Conservation (phyloP, 2,888 invertebrate species). For the Yponomeuta evonymella region DNA sequence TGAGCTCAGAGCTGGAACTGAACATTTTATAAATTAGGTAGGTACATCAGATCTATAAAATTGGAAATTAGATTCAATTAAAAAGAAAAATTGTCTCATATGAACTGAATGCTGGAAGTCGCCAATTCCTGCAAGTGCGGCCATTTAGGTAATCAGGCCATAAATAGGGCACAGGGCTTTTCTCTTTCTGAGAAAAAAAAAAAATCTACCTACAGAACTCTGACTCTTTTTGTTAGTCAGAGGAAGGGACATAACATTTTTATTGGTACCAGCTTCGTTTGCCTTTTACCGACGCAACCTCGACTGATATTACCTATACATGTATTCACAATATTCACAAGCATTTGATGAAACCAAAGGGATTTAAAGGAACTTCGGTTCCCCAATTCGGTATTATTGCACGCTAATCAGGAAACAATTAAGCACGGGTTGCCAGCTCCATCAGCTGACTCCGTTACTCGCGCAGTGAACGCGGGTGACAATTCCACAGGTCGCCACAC, state of each 20-base stretch:
- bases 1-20: neutral
- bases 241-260: too few species aligned
- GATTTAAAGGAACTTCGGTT: neutral
- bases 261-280: too few species aligned
- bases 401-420: neutral
- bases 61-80: neutral
- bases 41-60: neutral
- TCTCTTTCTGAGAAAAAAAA: neutral
- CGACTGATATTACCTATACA: too few species aligned
- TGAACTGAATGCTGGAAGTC: neutral
- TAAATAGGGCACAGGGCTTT: neutral
- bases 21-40: neutral
- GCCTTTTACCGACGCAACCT: too few species aligned
- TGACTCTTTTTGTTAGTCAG: neutral
- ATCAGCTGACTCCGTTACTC: constrained; percentile 21
- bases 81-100: neutral
- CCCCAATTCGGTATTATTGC: neutral
- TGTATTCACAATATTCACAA: too few species aligned
- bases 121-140: neutral
- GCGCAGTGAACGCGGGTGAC: constrained; percentile 14
- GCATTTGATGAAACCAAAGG: too few species aligned
- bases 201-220: neutral
- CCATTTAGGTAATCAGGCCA: neutral
- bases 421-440: constrained; percentile 21
- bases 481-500: constrained; percentile 27